These are phyloP conservation scores for Lophius americanus DNA, from an alignment of 2,797 vertebrate genomes.

Conservation along the genomic window DNA sequence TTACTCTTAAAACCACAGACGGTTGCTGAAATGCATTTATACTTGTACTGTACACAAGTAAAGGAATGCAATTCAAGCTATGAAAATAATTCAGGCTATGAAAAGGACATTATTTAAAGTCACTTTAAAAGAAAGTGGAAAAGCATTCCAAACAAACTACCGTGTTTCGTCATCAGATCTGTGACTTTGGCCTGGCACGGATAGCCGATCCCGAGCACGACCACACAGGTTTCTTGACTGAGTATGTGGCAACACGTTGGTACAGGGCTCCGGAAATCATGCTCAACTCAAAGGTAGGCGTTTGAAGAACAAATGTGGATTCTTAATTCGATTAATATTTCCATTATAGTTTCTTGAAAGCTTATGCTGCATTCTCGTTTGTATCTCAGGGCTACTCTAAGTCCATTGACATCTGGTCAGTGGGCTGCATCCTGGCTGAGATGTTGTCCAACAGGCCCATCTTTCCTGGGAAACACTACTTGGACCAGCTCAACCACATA, in stretches of 20 bases:
- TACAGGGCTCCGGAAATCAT: conserved; percentile 96
- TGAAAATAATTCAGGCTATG: background rate
- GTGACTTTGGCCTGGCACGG: conserved; percentile 93
- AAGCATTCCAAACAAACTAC: too few species aligned
- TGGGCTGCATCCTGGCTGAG: conserved; percentile 94
- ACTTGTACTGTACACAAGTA: background rate
- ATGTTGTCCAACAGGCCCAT: conserved; percentile 92
- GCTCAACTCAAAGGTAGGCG: conserved; percentile 91
- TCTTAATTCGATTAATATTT: background rate
- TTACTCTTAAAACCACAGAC: background rate
- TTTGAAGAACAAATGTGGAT: background rate
- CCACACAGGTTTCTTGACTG: conserved; percentile 91
- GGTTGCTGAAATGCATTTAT: background rate
- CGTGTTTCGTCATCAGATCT: conserved; percentile 81
- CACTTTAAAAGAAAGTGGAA: background rate
- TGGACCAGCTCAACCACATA: conserved; percentile 94
- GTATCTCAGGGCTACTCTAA: conserved; percentile 89
- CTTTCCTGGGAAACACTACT: conserved; percentile 92
- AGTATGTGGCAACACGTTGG: conserved; percentile 95
- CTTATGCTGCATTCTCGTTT: conserved; percentile 21
- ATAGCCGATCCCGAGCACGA: conserved; percentile 91
- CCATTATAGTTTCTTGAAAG: background rate
- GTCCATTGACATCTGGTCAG: conserved; percentile 96
- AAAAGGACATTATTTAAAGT: background rate
- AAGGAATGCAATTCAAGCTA: background rate